Evolutionary conservation across 2,888 invertebrate genomes (phyloP).

Genomic region (Acronicta alni): DNA sequence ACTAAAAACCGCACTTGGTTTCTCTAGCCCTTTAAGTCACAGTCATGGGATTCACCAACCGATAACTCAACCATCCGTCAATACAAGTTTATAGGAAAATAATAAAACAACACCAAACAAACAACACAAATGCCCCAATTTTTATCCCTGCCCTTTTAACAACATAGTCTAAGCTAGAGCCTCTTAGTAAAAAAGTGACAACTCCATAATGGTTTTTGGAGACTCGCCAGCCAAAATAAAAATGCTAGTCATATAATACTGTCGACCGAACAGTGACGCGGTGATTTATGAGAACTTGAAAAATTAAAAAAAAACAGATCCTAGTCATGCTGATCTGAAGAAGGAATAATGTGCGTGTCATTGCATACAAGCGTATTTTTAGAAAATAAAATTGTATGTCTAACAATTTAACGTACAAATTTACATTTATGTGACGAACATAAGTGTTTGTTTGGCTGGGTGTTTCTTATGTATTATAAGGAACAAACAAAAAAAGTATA

Average conservation of each 20-base stretch:
- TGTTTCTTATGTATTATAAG: too few relatives aligned
- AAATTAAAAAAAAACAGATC: slow-evolving; percentile 25
- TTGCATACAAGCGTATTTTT: neutral
- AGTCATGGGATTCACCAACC: too few relatives aligned
- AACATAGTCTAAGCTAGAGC: slow-evolving; percentile 13
- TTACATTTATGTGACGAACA: too few relatives aligned
- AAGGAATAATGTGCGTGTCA: slow-evolving; percentile 3
- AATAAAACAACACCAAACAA: neutral
- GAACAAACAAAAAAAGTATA: too few relatives aligned
- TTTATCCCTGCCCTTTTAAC: neutral
- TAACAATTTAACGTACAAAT: too few relatives aligned
- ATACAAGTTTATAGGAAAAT: neutral
- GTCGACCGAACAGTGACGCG: slow-evolving; percentile 53
- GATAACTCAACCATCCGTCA: too few relatives aligned
- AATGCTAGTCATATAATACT: slow-evolving; percentile 57
- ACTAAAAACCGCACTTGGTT: too few relatives aligned
- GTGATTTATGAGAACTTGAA: slow-evolving; percentile 56
- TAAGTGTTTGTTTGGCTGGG: too few relatives aligned
- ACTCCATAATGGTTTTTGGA: slow-evolving; percentile 67
- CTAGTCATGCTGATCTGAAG: slow-evolving; percentile 14
- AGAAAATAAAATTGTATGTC: neutral
- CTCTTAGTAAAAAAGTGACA: slow-evolving; percentile 59
- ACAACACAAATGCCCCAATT: neutral
- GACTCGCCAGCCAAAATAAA: slow-evolving; percentile 59
- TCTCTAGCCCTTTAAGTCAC: too few relatives aligned